Evolutionary conservation across 2,888 invertebrate species (phyloP).

Genomic region (Cataglyphis livida): DNA sequence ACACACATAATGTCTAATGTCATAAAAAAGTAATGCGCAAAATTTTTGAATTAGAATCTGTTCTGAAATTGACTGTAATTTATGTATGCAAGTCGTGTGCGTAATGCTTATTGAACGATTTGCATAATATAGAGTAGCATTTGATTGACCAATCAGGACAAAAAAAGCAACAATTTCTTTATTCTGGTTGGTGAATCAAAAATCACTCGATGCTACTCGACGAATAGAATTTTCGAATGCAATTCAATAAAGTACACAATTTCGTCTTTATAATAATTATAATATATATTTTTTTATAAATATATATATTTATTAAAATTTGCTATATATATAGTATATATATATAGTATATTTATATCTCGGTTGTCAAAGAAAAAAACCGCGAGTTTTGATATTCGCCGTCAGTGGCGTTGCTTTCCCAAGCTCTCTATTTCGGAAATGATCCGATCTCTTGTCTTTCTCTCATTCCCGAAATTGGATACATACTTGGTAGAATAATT

Average conservation of each 20-base stretch:
- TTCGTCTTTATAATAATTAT: background rate
- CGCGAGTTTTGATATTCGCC: constrained; percentile 65
- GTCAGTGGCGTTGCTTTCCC: constrained; percentile 70
- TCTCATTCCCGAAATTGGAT: constrained; percentile 61
- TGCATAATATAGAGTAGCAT: no score
- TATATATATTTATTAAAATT: background rate
- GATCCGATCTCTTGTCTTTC: constrained; percentile 56
- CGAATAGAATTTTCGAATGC: background rate
- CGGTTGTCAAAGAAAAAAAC: background rate
- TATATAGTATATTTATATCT: background rate
- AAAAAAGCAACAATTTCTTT: background rate
- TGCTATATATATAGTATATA: background rate
- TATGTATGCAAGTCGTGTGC: no score
- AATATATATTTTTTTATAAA: background rate
- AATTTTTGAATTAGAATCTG: background rate
- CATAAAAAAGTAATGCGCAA: background rate
- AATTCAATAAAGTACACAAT: background rate
- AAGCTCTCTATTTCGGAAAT: constrained; percentile 71
- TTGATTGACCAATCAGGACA: background rate
- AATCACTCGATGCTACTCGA: background rate
- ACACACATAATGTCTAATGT: background rate
- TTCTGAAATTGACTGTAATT: background rate
- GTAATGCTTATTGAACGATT: no score
- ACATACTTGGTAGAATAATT: constrained; percentile 59
- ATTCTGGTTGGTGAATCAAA: background rate